phyloP scores from a whole-genome alignment of 2,888 invertebrate genomes.

The Galerucella pusilla region DNA sequence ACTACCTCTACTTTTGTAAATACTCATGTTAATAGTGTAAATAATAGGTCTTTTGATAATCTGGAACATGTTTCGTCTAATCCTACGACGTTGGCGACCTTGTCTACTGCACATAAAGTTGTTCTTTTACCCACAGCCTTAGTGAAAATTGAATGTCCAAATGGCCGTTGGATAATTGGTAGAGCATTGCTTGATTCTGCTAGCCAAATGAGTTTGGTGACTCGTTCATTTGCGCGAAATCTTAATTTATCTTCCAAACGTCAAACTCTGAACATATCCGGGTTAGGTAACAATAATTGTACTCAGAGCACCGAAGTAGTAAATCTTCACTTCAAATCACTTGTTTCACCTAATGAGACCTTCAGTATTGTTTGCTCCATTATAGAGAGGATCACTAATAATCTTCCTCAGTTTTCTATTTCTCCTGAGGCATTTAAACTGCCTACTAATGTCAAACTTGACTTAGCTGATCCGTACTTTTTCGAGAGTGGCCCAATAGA shows the following conservation, averaged over 20 bases:
- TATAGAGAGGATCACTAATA: neutral
- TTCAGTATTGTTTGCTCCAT: neutral
- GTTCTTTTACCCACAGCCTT: neutral
- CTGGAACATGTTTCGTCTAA: neutral
- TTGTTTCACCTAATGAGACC: neutral
- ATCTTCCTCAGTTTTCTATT: neutral
- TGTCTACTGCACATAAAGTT: neutral
- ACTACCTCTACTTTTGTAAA: neutral
- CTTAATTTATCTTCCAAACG: neutral
- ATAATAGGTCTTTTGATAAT: neutral
- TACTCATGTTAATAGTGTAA: neutral
- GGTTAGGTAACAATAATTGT: neutral
- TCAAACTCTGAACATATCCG: neutral
- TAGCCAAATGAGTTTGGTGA: neutral
- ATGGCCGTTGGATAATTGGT: neutral
- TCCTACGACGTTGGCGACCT: neutral
- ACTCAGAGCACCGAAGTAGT: neutral
- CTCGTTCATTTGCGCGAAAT: neutral
- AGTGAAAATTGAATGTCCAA: neutral
- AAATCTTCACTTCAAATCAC: neutral
- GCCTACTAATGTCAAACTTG: neutral
- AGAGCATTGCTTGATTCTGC: neutral
- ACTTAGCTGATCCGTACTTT: neutral
- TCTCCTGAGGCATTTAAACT: neutral
- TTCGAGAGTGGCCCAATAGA: neutral